Evolutionary conservation across 1,140 invertebrate genomes (phyloP).

Genomic region (Coenobita brevimanus): DNA sequence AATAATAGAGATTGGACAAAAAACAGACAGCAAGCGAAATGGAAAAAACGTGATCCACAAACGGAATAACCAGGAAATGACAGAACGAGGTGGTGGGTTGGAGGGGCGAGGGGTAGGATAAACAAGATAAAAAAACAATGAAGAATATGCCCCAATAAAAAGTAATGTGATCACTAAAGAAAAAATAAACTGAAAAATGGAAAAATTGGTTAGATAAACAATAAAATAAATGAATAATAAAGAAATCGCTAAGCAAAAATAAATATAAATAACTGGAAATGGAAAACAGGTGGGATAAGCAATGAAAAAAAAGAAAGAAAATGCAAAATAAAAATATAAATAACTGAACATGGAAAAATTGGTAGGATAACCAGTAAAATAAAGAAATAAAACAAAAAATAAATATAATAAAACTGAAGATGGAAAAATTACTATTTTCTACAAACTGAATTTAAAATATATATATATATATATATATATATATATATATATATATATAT

Average conservation of each 20-base stretch:
- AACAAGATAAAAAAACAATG: neutral
- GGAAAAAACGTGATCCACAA: too few relatives aligned
- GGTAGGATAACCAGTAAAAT: neutral
- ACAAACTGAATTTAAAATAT: neutral
- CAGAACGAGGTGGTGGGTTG: too few relatives aligned
- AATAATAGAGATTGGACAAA: too few relatives aligned
- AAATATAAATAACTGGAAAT: neutral
- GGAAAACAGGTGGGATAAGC: neutral
- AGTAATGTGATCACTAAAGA: neutral
- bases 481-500: neutral
- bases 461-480: neutral
- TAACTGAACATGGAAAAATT: neutral
- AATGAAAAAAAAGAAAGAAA: neutral
- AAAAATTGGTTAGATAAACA: neutral
- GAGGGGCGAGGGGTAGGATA: too few relatives aligned
- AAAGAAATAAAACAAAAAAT: slow-evolving; percentile 5
- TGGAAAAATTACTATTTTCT: neutral
- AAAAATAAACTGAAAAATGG: slow-evolving; percentile 5
- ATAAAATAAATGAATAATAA: slow-evolving; percentile 18
- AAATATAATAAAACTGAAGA: neutral
- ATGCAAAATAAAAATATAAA: neutral
- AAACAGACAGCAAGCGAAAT: too few relatives aligned
- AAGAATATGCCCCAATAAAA: neutral
- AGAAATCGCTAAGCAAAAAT: neutral
- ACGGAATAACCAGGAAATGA: too few relatives aligned